Evolutionary conservation across 2,888 invertebrate genomes (phyloP).

Genomic region (Mactromeris polynyma): DNA sequence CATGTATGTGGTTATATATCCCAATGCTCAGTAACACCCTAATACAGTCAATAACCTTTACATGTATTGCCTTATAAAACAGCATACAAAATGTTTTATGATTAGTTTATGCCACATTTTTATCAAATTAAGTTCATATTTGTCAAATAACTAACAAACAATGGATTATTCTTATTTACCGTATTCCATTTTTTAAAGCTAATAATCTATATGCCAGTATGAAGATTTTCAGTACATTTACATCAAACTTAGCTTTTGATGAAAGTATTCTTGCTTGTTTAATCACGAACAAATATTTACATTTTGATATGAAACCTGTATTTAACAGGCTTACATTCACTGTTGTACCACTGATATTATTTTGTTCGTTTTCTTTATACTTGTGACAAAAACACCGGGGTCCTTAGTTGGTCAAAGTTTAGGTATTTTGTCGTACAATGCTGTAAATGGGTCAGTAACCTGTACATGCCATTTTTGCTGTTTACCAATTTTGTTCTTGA

Average conservation of each 20-base stretch:
- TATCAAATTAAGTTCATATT: neutral
- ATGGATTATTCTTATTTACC: neutral
- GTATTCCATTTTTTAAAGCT: neutral
- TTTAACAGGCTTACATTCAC: neutral
- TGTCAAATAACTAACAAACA: neutral
- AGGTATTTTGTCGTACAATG: no score
- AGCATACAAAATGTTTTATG: neutral
- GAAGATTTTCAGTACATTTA: neutral
- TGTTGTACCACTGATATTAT: neutral
- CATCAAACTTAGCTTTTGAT: conserved; percentile 9
- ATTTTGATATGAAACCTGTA: neutral
- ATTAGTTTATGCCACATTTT: neutral
- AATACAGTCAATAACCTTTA: neutral
- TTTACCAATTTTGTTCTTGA: no score
- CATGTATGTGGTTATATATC: no score
- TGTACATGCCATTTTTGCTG: no score
- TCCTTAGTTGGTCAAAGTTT: no score
- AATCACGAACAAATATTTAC: conserved; percentile 14
- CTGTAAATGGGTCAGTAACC: no score
- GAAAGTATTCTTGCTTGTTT: neutral
- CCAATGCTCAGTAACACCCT: no score
- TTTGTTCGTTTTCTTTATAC: neutral
- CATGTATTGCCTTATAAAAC: neutral
- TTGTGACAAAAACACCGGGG: no score
- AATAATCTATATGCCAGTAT: neutral